These are phyloP conservation scores for Phaethon lepturus DNA, from an alignment of 2,113 vertebrate species.

Conservation along the genomic window DNA sequence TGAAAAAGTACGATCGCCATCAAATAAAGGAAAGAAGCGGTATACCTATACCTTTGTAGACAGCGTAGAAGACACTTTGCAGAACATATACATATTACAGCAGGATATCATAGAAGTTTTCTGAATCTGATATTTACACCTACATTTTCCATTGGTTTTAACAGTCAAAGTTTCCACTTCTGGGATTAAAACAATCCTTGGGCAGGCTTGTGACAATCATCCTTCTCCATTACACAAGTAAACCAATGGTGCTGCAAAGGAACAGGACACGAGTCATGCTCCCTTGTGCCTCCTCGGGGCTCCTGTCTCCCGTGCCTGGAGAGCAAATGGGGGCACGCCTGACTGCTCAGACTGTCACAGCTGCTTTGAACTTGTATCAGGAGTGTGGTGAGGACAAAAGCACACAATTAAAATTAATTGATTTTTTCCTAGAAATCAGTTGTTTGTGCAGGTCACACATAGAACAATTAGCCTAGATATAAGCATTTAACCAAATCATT, in stretches of 20 bases:
- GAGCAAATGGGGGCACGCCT: accelerated
- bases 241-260: background rate
- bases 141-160: background rate
- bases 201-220: background rate
- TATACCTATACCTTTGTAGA: background rate
- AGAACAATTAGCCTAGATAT: background rate
- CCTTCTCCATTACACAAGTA: background rate
- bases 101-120: background rate
- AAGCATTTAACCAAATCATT: background rate
- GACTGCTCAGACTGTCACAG: background rate
- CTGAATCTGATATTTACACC: background rate
- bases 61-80: background rate
- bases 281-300: background rate
- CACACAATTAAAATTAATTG: background rate
- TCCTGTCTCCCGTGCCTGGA: background rate
- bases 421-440: background rate
- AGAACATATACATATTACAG: background rate
- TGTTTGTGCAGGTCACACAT: background rate
- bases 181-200: background rate
- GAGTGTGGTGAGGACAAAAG: background rate
- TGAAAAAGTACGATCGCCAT: background rate
- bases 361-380: background rate
- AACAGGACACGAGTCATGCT: background rate
- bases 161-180: background rate
- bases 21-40: background rate